Conservation (phyloP, 2,113 vertebrate genomes). For the Plecotus auritus region DNA sequence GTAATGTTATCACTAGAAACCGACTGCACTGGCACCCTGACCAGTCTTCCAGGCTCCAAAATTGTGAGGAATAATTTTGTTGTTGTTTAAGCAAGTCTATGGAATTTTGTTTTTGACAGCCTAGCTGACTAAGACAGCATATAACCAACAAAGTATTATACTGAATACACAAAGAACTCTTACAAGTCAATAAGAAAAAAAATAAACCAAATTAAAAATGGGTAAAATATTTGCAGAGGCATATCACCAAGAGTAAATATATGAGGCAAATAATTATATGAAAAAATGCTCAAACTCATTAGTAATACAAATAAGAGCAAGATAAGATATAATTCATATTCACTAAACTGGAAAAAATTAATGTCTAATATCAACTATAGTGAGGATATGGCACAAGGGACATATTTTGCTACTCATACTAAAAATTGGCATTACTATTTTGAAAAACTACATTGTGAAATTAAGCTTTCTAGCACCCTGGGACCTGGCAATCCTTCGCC, state of each 20-base stretch:
- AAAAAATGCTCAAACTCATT: neutral
- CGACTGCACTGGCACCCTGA: neutral
- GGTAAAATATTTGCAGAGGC: slow-evolving; percentile 3
- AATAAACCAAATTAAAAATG: slow-evolving; percentile 20
- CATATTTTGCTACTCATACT: neutral
- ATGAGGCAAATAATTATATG: neutral
- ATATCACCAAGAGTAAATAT: neutral
- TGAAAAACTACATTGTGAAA: neutral
- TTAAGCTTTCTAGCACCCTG: neutral
- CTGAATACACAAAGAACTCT: neutral
- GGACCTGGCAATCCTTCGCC: neutral
- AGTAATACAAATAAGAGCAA: neutral
- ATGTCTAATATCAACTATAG: neutral
- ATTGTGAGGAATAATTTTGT: neutral
- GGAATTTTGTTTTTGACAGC: neutral
- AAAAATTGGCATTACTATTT: neutral
- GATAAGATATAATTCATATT: neutral
- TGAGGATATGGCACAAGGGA: neutral
- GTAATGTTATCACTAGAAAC: neutral
- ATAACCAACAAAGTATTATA: neutral
- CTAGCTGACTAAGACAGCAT: neutral
- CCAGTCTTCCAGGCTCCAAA: neutral
- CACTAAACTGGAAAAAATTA: neutral
- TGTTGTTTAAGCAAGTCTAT: neutral
- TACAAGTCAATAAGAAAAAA: neutral